Percentiles rank a stretch among this genome's conserved stretches.
Conservation (phyloP, 2,113 vertebrate genomes). For the Pollimyrus isidori region DNA sequence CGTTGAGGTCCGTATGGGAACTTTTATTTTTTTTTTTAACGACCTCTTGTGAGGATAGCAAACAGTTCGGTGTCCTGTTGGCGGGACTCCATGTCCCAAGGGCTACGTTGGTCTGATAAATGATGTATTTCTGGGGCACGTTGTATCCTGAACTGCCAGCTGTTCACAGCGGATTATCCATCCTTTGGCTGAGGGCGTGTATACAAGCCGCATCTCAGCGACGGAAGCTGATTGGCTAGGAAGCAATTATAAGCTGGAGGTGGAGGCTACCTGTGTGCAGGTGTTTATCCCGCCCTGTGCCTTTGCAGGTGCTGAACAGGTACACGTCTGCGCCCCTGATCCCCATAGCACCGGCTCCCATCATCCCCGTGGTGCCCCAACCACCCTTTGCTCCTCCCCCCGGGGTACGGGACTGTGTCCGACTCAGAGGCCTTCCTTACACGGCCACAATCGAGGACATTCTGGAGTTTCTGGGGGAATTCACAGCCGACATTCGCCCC, state of each 20-base stretch:
- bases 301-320: constrained; percentile 79
- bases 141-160: background rate
- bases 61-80: constrained; percentile 31
- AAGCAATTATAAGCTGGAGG: background rate
- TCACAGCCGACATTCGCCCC: constrained; percentile 80
- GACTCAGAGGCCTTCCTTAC: constrained; percentile 85
- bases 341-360: constrained; percentile 66
- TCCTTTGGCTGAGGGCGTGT: background rate
- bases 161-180: background rate
- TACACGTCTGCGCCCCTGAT: constrained; percentile 84
- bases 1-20: background rate
- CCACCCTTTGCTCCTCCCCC: constrained; percentile 71
- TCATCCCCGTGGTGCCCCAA: constrained; percentile 72
- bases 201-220: background rate
- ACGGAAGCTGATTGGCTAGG: background rate
- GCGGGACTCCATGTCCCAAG: constrained; percentile 4
- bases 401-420: constrained; percentile 75
- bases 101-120: background rate
- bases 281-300: constrained; percentile 25
- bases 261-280: background rate
- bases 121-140: background rate
- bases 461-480: constrained; percentile 85
- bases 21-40: background rate
- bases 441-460: constrained; percentile 89
- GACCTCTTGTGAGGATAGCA: constrained; percentile 24